A percentile compares a stretch with the other conserved stretches of the same genome.
Evolutionary conservation across 2,113 vertebrate species (phyloP).

Genomic region (Apaloderma vittatum): DNA sequence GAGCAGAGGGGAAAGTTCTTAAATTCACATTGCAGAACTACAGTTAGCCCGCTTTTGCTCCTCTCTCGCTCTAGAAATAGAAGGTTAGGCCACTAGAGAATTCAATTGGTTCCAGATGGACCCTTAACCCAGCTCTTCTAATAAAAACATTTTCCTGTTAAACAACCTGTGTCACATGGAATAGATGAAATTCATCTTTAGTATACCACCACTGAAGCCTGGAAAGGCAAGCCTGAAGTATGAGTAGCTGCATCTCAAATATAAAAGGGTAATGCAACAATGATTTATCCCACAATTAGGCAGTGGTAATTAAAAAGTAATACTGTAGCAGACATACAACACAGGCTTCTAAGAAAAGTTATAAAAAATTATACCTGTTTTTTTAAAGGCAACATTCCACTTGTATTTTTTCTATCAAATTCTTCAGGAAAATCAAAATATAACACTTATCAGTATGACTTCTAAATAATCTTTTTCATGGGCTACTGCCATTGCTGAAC

Average conservation of each 20-base stretch:
- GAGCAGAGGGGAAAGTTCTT: slow-evolving; percentile 21
- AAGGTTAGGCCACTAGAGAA: slow-evolving; percentile 56
- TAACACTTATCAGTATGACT: neutral
- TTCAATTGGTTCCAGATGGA: slow-evolving; percentile 66
- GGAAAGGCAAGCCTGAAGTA: slow-evolving; percentile 2
- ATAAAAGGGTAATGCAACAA: neutral
- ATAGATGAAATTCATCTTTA: slow-evolving; percentile 57
- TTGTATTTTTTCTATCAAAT: neutral
- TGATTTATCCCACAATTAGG: slow-evolving; percentile 23
- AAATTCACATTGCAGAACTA: neutral
- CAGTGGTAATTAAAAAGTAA: slow-evolving; percentile 11
- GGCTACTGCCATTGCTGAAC: neutral
- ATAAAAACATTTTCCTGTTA: slow-evolving; percentile 70
- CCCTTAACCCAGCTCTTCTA: slow-evolving; percentile 58
- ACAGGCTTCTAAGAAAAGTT: neutral
- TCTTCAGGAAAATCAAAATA: neutral
- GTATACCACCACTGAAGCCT: neutral
- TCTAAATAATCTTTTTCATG: neutral
- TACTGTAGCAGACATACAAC: neutral
- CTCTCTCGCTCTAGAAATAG: slow-evolving; percentile 52
- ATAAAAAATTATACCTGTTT: neutral
- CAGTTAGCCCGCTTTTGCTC: slow-evolving; percentile 23
- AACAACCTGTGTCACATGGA: slow-evolving; percentile 59
- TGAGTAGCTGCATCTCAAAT: neutral
- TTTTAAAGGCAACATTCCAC: neutral